These are phyloP conservation scores for Bos javanicus DNA, from an alignment of 2,113 vertebrate species.

Conservation along the genomic window DNA sequence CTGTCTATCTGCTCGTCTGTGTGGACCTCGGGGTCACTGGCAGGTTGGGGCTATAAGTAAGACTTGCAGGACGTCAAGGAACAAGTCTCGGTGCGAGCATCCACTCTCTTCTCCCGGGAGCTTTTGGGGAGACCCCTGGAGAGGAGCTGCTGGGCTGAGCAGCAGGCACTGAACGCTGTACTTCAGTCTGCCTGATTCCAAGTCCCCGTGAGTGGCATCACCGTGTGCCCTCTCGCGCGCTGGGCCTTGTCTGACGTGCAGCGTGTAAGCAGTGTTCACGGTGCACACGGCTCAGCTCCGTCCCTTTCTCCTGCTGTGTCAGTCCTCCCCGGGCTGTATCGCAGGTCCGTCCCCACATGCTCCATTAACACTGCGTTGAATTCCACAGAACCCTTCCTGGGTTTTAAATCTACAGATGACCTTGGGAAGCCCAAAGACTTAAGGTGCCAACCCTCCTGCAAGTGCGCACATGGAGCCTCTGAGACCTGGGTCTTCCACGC, in stretches of 20 bases:
- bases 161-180: fast-evolving
- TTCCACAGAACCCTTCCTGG: background rate
- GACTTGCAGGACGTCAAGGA: no score
- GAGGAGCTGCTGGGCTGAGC: no score
- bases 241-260: fast-evolving
- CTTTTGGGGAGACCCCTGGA: background rate
- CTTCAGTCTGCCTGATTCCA: background rate
- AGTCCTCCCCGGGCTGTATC: background rate
- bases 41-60: background rate
- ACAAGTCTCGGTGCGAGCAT: background rate
- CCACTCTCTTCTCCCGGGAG: background rate
- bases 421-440: background rate
- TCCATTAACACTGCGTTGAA: background rate
- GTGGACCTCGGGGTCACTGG: background rate
- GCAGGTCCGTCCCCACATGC: fast-evolving
- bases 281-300: fast-evolving
- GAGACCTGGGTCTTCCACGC: background rate
- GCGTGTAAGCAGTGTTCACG: fast-evolving
- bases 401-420: background rate
- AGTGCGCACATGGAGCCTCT: fast-evolving
- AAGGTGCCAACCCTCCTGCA: background rate
- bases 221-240: fast-evolving
- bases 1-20: fast-evolving
- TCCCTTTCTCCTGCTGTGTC: fast-evolving
- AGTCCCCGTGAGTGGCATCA: fast-evolving